Evolutionary conservation across 2,888 invertebrate genomes (phyloP), one percentile per base, ranked within the genome.

Genomic region (Mamestra brassicae): DNA sequence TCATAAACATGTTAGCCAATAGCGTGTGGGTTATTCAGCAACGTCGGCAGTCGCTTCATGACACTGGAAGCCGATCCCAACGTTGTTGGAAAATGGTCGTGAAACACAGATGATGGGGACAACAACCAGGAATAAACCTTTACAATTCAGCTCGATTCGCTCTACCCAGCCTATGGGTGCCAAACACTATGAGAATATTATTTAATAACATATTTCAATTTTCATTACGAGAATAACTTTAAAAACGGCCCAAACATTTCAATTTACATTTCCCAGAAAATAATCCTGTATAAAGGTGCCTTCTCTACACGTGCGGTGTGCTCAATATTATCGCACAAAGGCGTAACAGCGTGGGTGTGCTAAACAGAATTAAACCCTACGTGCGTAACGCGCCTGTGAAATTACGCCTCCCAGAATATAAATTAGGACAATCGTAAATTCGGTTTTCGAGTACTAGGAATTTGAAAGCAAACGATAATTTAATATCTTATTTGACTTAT

Each of bases 361-460:
- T 52, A 67, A 72, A 76, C 38, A 34, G 10, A 64, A 83, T 85
- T 72, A 74, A 52, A 47, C 4, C 57, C 1, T 55, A 60, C 58
- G 61, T 67, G 71, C 52, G 58, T 61, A 63, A 60, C n/a, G 58
- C 10, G 65, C 26, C 52, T 71, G 71, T 67, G 69, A 72, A 76
- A 47, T 60, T 38, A 60, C 60, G 38, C 38, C 52, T 10, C 11
- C 26, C 54, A 10, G 64, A 70, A 72, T 72, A 72, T 52, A 57
- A 80, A 85, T 76, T 57, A 72, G 70, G 15, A 62, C 50, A 36
- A 52, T 17, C 15, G 26, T 52, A 38, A 74, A 75, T 80, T 80
- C 34, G 0, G 45, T 58, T 54, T 62, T 38, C 47, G 38, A 65
- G 15, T 61, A 50, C 61, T 58, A 66, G 7, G n/a, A 54, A 77